phyloP scores from a whole-genome alignment of 2,113 vertebrate species.

The Elachura formosa region DNA sequence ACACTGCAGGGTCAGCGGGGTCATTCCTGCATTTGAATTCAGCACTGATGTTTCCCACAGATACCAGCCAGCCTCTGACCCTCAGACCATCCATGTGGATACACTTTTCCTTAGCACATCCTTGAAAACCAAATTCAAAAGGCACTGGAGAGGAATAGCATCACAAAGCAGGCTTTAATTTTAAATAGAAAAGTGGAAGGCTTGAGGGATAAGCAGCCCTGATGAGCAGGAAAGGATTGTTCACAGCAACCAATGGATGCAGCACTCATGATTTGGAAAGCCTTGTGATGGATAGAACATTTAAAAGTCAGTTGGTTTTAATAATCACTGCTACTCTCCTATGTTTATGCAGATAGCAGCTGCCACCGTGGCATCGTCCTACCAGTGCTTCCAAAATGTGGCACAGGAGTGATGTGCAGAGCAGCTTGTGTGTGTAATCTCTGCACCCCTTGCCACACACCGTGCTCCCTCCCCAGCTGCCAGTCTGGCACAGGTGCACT shows the following conservation, averaged over 20 bases:
- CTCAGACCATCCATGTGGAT: background rate
- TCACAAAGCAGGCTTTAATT: background rate
- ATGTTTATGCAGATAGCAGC: background rate
- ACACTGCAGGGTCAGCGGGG: background rate
- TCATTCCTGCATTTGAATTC: background rate
- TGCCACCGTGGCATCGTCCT: background rate
- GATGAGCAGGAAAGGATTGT: background rate
- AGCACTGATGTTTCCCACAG: background rate
- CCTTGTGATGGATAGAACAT: background rate
- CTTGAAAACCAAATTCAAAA: background rate
- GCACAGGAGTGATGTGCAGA: background rate
- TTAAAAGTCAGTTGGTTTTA: background rate
- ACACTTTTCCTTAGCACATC: background rate
- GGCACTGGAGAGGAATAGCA: background rate
- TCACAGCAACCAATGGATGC: background rate
- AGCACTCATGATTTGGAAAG: background rate
- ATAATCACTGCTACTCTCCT: background rate
- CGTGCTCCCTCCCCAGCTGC: background rate
- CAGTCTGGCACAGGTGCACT: background rate
- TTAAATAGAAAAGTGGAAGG: background rate
- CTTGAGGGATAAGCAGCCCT: background rate
- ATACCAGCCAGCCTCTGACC: background rate
- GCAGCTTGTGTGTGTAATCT: background rate
- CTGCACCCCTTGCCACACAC: background rate
- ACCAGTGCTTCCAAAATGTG: background rate